Conservation (phyloP, 1,140 invertebrate species). For the Bombus superbus region DNA sequence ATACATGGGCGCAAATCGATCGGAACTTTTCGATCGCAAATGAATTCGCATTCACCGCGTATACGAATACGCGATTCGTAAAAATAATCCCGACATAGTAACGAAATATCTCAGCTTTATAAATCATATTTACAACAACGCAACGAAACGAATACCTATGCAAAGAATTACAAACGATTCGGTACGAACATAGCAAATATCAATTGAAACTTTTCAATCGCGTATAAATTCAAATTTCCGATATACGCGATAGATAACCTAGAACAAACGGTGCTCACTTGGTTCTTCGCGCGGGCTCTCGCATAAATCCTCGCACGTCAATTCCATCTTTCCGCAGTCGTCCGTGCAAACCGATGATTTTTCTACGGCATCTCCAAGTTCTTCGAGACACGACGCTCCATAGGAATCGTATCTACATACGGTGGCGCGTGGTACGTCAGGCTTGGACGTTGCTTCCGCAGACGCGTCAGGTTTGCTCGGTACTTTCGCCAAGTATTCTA, state of each 20-base stretch:
- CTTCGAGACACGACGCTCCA: too few species aligned
- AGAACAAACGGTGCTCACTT: neutral
- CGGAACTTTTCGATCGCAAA: neutral
- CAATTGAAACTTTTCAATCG: neutral
- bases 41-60: neutral
- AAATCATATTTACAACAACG: neutral
- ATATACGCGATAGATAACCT: neutral
- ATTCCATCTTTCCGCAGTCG: neutral
- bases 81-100: neutral
- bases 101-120: neutral
- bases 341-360: neutral
- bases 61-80: too few species aligned
- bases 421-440: too few species aligned
- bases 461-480: too few species aligned
- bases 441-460: too few species aligned
- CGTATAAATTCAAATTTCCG: neutral
- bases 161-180: neutral
- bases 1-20: neutral
- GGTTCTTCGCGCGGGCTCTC: neutral
- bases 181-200: neutral
- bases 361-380: fast-evolving
- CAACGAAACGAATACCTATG: neutral
- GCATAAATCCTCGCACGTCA: neutral
- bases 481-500: neutral
- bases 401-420: neutral